Evolutionary conservation across 2,113 vertebrate genomes (phyloP).

Genomic region (Willisornis vidua): DNA sequence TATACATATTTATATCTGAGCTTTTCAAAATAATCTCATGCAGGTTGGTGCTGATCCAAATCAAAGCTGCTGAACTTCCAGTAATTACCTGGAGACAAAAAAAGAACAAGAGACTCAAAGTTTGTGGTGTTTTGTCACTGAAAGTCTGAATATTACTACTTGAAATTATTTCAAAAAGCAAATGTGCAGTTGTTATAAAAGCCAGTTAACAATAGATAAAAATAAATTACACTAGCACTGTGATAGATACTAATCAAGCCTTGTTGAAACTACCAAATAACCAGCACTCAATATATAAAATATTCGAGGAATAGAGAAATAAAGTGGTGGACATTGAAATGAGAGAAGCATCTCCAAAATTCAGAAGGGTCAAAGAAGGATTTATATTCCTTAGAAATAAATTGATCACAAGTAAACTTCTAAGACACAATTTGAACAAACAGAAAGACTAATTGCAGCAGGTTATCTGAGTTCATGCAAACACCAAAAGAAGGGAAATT

Average conservation of each 20-base stretch:
- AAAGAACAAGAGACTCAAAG: background rate
- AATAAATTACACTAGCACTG: background rate
- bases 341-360: background rate
- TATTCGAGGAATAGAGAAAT: background rate
- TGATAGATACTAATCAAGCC: background rate
- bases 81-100: background rate
- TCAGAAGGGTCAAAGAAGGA: background rate
- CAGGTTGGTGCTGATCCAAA: background rate
- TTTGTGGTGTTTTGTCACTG: background rate
- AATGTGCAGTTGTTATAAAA: background rate
- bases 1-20: background rate
- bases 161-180: background rate
- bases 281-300: background rate
- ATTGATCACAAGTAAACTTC: background rate
- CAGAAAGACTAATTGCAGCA: background rate
- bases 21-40: background rate
- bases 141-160: background rate
- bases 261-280: background rate
- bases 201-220: background rate
- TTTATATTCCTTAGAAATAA: background rate
- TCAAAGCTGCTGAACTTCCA: background rate
- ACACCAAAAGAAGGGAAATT: background rate
- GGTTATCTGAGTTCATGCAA: background rate
- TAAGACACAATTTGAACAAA: background rate
- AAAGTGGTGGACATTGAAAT: background rate